Evolutionary conservation across 2,113 vertebrate species (phyloP).

Genomic region (Lampris incognitus): DNA sequence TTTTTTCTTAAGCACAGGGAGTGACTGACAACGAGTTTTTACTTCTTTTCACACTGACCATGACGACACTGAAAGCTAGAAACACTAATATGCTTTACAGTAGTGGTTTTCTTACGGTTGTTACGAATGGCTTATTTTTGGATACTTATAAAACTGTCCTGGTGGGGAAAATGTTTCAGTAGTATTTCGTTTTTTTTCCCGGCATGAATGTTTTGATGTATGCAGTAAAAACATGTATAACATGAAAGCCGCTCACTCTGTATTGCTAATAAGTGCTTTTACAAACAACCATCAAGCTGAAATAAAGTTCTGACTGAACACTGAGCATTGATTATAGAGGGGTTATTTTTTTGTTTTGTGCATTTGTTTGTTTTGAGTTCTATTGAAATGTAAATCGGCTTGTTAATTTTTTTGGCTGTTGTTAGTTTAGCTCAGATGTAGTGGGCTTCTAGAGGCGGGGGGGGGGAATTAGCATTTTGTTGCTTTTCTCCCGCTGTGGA

Average conservation of each 20-base stretch:
- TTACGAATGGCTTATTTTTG: conserved; percentile 76
- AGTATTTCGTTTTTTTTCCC: conserved; percentile 61
- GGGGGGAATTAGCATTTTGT: conserved; percentile 66
- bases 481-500: conserved; percentile 74
- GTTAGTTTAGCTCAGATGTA: conserved; percentile 45
- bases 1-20: conserved; percentile 36
- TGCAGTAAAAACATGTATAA: conserved; percentile 76
- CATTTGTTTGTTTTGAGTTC: background rate
- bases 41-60: conserved; percentile 61
- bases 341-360: conserved; percentile 22
- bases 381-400: conserved; percentile 16
- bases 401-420: conserved; percentile 25
- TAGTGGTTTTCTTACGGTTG: conserved; percentile 76
- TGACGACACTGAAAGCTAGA: conserved; percentile 79
- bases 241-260: conserved; percentile 76
- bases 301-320: conserved; percentile 81
- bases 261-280: conserved; percentile 84
- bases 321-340: conserved; percentile 4
- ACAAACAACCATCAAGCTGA: conserved; percentile 77
- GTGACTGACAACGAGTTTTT: conserved; percentile 55
- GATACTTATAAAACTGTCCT: conserved; percentile 71
- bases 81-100: conserved; percentile 81
- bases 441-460: conserved; percentile 10
- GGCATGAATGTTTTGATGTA: conserved; percentile 81
- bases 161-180: conserved; percentile 64